A percentile compares a stretch with the other conserved stretches of the same genome.
These are phyloP conservation scores for Polypedilum vanderplanki DNA, from an alignment of 1,140 invertebrate species.

Conservation along the genomic window DNA sequence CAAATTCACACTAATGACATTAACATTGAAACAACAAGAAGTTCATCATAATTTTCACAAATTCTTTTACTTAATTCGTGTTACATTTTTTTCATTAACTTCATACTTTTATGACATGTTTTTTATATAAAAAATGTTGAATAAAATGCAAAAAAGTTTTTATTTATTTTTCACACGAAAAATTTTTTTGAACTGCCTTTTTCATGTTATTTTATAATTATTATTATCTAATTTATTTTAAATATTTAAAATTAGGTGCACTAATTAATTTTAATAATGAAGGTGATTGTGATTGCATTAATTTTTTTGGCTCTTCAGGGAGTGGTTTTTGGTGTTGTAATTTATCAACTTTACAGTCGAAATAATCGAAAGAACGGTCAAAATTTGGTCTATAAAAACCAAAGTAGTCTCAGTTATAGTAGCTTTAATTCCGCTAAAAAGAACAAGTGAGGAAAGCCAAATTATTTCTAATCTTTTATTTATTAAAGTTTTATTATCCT, in stretches of 20 bases:
- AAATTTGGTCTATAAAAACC: background rate
- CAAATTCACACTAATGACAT: background rate
- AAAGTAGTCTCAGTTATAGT: background rate
- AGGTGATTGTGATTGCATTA: background rate
- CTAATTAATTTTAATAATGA: background rate
- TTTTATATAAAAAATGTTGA: background rate
- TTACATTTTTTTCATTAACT: slow-evolving; percentile 19
- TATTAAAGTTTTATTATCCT: background rate
- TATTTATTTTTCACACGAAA: slow-evolving; percentile 13
- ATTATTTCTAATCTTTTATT: background rate
- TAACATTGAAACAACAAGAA: background rate
- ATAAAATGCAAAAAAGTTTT: background rate
- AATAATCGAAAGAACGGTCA: background rate
- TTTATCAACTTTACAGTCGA: background rate
- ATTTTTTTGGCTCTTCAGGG: background rate
- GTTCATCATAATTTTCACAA: background rate
- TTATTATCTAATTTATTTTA: background rate
- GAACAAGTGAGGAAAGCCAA: background rate
- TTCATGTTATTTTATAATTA: background rate
- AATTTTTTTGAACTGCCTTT: background rate
- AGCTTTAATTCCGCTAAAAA: background rate
- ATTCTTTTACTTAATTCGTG: background rate
- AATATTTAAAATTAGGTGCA: background rate
- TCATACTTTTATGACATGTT: background rate
- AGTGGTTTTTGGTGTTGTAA: background rate